Evolutionary conservation across 2,113 vertebrate species (phyloP).

Genomic region (Stigmatopora nigra): DNA sequence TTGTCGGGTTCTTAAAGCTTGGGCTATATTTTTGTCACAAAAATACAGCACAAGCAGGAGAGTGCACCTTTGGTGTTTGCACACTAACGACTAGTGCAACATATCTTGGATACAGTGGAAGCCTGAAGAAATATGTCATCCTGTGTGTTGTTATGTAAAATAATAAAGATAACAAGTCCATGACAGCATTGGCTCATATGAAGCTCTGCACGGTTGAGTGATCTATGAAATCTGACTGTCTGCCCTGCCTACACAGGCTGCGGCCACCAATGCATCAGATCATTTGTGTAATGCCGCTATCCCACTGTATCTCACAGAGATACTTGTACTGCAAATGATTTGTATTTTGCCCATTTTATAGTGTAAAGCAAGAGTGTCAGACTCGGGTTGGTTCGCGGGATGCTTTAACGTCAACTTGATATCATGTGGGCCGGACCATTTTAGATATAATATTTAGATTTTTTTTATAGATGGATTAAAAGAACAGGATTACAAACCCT

Average conservation of each 20-base stretch:
- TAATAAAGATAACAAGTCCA: constrained; percentile 51
- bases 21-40: background rate
- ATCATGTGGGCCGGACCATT: no score
- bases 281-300: constrained; percentile 41
- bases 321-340: constrained; percentile 14
- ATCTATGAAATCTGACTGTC: constrained; percentile 1
- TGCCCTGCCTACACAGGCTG: constrained; percentile 25
- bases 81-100: constrained; percentile 13
- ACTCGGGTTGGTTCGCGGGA: no score
- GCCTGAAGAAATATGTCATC: constrained; percentile 26
- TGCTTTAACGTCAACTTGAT: no score
- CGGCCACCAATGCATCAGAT: constrained; percentile 36
- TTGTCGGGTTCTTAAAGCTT: background rate
- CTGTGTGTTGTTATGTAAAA: constrained; percentile 29
- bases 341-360: background rate
- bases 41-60: constrained; percentile 4
- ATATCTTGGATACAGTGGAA: constrained; percentile 21
- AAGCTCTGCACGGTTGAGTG: constrained; percentile 41
- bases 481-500: no score
- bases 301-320: constrained; percentile 30
- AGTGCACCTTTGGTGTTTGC: constrained; percentile 12
- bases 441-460: no score
- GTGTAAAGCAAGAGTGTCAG: no score
- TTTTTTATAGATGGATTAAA: no score
- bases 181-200: constrained; percentile 32